Base-by-base conservation (phyloP, 2,888 invertebrate genomes). In the Aromia moschata region DNA sequence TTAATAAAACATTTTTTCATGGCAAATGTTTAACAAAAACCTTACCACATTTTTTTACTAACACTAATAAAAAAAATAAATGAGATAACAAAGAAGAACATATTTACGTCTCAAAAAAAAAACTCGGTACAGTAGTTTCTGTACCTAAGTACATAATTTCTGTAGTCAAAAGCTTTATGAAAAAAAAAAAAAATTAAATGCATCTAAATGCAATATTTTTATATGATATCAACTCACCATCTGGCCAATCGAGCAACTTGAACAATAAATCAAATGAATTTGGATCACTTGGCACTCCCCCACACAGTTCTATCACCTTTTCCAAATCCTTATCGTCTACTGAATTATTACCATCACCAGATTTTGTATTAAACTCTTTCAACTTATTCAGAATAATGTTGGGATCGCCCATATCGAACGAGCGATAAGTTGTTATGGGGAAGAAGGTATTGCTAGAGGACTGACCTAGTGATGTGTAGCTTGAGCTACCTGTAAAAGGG, bases 341-440 rank as follows among this genome's bases (percentile, higher is more conserved):
- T n/a, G 43, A 41, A 11, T 65, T 55, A 14, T 85, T 80, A 51
- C 80, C 81, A 9, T 80, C 70, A 5, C 82, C 84, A 0, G 82
- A 83, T 7, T 84, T 77, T 40, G 82, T 81, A 75, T 92, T 93
- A 69, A 93, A 91, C 76, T 93, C 92, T 72, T 82, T 87, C 54
- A 89, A 76, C 76, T 90, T 91, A 68, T 89, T 89, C 61, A 89
- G 81, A 69, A 95, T 91, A 38, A 91, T 89, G 53, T 83, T 83
- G 16, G 89, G 77, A 81, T 92, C 92, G 2, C 91, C 93, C 73
- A 89, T 87, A 71, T 93, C 94, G 75, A 95, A 92, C 63, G 87
- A 88, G 67, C 85, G 83, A 81, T 86, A 89, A 15, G 74, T 79
- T 43, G 67, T 79, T 15, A 82, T 78, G 0, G 83, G 84, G 52